phyloP scores from a whole-genome alignment of 2,113 vertebrate species.

The Mesembrinibis cayennensis region DNA sequence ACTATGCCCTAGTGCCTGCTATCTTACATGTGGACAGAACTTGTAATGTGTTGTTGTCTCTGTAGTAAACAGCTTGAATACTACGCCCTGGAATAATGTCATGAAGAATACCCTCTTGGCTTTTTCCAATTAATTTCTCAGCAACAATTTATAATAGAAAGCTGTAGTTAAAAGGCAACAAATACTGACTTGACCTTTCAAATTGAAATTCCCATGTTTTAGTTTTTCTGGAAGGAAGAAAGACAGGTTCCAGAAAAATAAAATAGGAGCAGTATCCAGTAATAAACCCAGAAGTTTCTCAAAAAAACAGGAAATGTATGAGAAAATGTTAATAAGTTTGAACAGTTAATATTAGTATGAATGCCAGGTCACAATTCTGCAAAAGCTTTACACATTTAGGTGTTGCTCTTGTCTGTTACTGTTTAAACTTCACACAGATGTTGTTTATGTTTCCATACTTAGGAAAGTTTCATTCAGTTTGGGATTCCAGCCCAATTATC shows the following conservation, averaged over 20 bases:
- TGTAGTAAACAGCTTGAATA: conserved; percentile 53
- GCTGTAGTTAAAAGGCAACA: conserved; percentile 30
- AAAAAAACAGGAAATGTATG: background rate
- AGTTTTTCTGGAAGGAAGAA: background rate
- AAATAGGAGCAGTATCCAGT: background rate
- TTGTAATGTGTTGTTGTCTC: conserved; percentile 15
- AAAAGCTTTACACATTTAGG: background rate
- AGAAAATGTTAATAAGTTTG: background rate
- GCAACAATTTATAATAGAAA: conserved; percentile 32
- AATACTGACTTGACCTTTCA: conserved; percentile 37
- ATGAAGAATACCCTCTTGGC: conserved; percentile 29
- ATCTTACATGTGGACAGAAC: conserved; percentile 36
- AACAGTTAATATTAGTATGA: background rate
- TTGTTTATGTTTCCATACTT: background rate
- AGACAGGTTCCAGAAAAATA: background rate
- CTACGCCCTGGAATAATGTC: background rate
- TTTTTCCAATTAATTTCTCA: conserved; percentile 39
- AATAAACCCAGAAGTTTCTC: background rate
- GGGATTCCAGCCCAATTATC: background rate
- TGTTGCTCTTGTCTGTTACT: background rate
- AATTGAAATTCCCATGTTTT: conserved; percentile 13
- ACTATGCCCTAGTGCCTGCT: conserved; percentile 37
- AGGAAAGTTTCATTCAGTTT: background rate
- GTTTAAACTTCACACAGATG: background rate
- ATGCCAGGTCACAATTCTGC: background rate